Evolutionary conservation across 1,140 invertebrate species (phyloP).

Genomic region (Megathymus violae): DNA sequence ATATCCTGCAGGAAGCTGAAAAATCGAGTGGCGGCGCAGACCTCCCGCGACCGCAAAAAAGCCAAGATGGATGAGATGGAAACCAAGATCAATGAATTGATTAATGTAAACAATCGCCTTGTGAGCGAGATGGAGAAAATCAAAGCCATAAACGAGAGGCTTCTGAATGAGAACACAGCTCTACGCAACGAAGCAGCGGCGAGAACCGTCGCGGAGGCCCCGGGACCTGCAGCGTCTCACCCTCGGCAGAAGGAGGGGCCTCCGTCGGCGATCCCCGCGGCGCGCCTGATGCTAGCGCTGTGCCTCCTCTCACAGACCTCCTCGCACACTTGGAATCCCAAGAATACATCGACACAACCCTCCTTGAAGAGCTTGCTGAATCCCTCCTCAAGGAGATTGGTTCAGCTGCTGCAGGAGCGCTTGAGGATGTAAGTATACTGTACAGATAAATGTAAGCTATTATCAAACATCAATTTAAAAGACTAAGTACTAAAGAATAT

Average conservation of each 20-base stretch:
- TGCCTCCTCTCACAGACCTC: constrained; percentile 92
- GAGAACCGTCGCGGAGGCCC: constrained; percentile 82
- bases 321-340: constrained; percentile 87
- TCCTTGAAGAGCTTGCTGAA: constrained; percentile 90
- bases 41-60: constrained; percentile 98
- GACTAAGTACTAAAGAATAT: too few relatives aligned
- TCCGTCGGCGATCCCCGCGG: constrained; percentile 84
- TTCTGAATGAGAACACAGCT: constrained; percentile 86
- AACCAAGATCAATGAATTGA: constrained; percentile 86
- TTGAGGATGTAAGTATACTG: constrained; percentile 85
- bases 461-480: too few relatives aligned
- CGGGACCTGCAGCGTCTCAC: constrained; percentile 91
- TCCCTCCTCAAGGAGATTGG: constrained; percentile 92
- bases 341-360: constrained; percentile 85
- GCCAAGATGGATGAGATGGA: constrained; percentile 95
- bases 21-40: constrained; percentile 98
- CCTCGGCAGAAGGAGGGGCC: constrained; percentile 93
- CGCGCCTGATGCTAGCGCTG: constrained; percentile 88
- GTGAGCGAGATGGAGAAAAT: constrained; percentile 87
- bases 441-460: too few relatives aligned
- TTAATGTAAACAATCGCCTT: constrained; percentile 86
- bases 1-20: constrained; percentile 93
- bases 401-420: constrained; percentile 87
- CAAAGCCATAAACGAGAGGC: constrained; percentile 86
- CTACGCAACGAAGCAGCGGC: constrained; percentile 83